Percentiles rank a stretch among this genome's conserved stretches.
Conservation (phyloP, 2,113 vertebrate genomes). For the Apaloderma vittatum region DNA sequence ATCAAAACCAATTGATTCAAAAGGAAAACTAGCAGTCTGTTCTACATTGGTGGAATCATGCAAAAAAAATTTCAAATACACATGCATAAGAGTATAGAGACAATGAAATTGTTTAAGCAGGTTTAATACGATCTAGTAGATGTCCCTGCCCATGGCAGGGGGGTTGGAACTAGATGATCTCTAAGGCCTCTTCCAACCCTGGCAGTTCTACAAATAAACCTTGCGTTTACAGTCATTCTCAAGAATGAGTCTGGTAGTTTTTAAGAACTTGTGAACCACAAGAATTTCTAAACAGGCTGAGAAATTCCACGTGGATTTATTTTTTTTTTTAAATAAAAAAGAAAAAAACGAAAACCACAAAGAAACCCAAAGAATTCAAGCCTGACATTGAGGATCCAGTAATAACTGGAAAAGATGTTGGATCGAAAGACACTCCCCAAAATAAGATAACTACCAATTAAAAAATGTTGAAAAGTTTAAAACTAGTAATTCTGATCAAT, state of each 20-base stretch:
- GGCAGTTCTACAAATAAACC: neutral
- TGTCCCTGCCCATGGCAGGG: no score
- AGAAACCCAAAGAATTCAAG: neutral
- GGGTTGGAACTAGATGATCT: no score
- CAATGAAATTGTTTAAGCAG: neutral
- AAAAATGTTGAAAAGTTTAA: neutral
- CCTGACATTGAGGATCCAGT: neutral
- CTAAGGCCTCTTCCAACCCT: no score
- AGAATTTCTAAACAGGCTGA: neutral
- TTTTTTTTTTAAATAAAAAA: no score
- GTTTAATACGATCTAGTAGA: neutral
- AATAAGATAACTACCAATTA: neutral
- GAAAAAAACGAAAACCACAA: no score
- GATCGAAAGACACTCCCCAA: accelerated
- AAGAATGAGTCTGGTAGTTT: neutral
- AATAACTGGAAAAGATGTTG: neutral
- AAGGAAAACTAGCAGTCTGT: neutral
- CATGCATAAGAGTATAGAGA: neutral
- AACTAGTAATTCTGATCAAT: neutral
- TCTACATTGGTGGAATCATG: neutral
- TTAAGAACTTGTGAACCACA: neutral
- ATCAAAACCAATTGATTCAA: neutral
- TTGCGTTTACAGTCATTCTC: neutral
- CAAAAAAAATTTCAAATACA: neutral
- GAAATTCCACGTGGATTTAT: neutral